Conservation (phyloP, 2,888 invertebrate species). For the Elegia similella region DNA sequence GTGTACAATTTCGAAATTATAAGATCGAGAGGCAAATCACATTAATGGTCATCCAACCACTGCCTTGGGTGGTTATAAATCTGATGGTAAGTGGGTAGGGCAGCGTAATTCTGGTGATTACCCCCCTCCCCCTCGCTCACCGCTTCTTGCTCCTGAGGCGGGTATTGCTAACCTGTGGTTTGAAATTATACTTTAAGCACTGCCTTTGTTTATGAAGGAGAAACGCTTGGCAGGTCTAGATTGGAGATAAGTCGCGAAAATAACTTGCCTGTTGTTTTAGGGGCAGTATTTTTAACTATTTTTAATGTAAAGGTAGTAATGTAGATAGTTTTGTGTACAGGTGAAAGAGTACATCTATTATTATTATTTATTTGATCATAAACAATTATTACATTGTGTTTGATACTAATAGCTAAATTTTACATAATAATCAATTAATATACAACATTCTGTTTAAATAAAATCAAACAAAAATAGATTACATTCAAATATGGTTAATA, state of each 20-base stretch:
- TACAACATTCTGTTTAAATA: too few species aligned
- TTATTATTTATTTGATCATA: too few species aligned
- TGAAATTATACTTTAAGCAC: slow-evolving; percentile 41
- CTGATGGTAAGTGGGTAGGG: slow-evolving; percentile 28
- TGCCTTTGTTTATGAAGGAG: slow-evolving; percentile 22
- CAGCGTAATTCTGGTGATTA: slow-evolving; percentile 44
- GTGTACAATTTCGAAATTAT: slow-evolving; percentile 8
- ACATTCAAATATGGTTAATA: too few species aligned
- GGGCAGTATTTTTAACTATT: background rate
- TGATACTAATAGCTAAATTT: too few species aligned
- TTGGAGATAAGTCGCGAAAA: slow-evolving; percentile 2
- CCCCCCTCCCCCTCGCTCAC: slow-evolving; percentile 27
- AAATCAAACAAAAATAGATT: too few species aligned
- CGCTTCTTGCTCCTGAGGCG: slow-evolving; percentile 18
- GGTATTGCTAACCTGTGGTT: slow-evolving; percentile 25
- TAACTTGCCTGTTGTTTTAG: background rate
- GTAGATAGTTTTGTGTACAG: background rate
- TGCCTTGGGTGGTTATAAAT: slow-evolving; percentile 38
- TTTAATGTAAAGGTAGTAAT: too few species aligned
- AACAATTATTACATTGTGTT: too few species aligned
- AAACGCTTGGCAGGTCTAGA: slow-evolving; percentile 3
- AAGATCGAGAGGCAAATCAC: slow-evolving; percentile 28
- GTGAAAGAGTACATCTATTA: too few species aligned
- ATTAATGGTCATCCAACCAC: slow-evolving; percentile 35
- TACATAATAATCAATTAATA: too few species aligned